phyloP scores from a whole-genome alignment of 92 coral and sea anemone genomes.

The Micromussa lordhowensis region DNA sequence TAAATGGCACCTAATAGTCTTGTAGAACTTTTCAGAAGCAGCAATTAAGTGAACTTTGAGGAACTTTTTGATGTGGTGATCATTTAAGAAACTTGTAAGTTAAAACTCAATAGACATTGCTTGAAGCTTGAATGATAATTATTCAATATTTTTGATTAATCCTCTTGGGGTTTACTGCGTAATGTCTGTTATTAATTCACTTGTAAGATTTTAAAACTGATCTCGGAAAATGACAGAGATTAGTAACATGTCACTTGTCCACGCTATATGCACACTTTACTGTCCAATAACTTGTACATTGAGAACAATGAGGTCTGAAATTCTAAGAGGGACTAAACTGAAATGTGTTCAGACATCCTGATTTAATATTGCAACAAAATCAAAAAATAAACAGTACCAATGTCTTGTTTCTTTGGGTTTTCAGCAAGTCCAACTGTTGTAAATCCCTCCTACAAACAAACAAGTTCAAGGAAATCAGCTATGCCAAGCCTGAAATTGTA shows the following conservation, averaged over 20 bases:
- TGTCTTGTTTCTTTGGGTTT: slow-evolving; percentile 81
- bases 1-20: background rate
- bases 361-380: background rate
- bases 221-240: background rate
- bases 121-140: no score
- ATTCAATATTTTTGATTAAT: background rate
- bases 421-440: slow-evolving; percentile 92
- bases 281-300: background rate
- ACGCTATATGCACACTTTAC: background rate
- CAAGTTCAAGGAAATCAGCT: background rate
- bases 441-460: slow-evolving; percentile 81
- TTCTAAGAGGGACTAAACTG: background rate
- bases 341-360: background rate
- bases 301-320: background rate
- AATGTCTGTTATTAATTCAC: no score
- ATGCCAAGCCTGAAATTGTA: background rate
- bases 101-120: background rate
- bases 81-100: background rate
- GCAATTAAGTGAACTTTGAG: background rate
- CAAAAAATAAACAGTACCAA: slow-evolving; percentile 64
- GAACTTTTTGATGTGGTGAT: background rate
- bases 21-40: background rate
- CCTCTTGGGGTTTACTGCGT: background rate
- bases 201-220: background rate
- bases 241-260: background rate